Evolutionary conservation across 2,797 vertebrate species (phyloP).

Genomic region (Decapterus maruadsi): DNA sequence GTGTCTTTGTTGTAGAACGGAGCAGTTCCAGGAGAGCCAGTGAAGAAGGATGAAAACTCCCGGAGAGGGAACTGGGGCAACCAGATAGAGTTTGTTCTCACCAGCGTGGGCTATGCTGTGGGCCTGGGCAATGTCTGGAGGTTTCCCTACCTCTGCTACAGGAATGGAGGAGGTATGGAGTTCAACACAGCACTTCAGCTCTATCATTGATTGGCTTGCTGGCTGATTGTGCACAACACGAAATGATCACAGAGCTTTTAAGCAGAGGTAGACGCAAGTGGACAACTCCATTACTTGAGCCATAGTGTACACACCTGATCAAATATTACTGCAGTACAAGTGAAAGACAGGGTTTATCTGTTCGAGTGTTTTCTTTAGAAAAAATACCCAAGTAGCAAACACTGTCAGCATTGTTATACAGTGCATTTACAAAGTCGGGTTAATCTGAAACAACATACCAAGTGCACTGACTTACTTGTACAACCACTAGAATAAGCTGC

Average conservation of each 20-base stretch:
- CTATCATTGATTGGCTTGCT: not conserved
- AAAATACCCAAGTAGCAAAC: too few relatives aligned
- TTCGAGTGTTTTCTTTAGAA: too few relatives aligned
- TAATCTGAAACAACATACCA: too few relatives aligned
- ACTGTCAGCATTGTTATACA: too few relatives aligned
- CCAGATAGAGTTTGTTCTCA: conserved; percentile 99
- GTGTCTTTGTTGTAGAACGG: conserved; percentile 90
- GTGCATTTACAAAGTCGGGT: too few relatives aligned
- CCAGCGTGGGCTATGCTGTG: conserved; percentile 98
- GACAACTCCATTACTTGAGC: too few relatives aligned
- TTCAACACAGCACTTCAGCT: not conserved
- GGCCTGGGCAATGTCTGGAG: conserved; percentile 99
- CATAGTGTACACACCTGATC: too few relatives aligned
- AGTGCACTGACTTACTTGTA: too few relatives aligned
- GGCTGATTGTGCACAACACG: too few relatives aligned
- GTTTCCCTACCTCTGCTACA: conserved; percentile 99
- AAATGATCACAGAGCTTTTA: not conserved
- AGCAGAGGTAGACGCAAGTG: not conserved
- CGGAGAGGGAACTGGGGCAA: conserved; percentile 98
- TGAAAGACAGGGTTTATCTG: too few relatives aligned
- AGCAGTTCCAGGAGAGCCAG: conserved; percentile 93
- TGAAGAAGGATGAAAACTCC: conserved; percentile 94
- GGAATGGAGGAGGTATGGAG: conserved; percentile 95
- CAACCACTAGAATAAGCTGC: too few relatives aligned
- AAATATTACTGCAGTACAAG: too few relatives aligned